phyloP scores from a whole-genome alignment of 2,113 vertebrate genomes.

The Mohoua ochrocephala region DNA sequence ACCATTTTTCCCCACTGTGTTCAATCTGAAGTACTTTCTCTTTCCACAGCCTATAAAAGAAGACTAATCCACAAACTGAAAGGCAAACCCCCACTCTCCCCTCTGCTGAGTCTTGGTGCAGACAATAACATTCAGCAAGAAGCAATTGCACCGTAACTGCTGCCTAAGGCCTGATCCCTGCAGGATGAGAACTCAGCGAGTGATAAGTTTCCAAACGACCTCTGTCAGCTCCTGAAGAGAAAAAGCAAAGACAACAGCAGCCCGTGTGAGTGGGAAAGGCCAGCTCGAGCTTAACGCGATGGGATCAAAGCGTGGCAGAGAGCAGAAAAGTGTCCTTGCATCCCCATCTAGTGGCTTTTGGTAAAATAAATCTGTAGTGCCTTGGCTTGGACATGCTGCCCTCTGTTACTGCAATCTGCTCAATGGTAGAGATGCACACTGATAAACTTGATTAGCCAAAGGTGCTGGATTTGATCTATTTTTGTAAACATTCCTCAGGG shows the following conservation, averaged over 20 bases:
- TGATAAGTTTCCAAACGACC: neutral
- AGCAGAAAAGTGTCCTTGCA: neutral
- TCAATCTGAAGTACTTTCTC: neutral
- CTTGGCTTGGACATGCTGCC: rapidly evolving
- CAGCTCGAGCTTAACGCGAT: rapidly evolving
- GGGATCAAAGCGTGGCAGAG: rapidly evolving
- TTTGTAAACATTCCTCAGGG: neutral
- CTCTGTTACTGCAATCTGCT: neutral
- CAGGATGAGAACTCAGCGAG: neutral
- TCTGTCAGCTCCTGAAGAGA: neutral
- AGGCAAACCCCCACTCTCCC: neutral
- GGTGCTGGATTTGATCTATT: neutral
- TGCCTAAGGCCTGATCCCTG: neutral
- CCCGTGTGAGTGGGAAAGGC: rapidly evolving
- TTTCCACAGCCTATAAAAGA: neutral
- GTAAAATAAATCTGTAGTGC: neutral
- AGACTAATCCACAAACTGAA: neutral
- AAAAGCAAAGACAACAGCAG: neutral
- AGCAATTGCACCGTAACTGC: neutral
- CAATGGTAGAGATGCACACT: rapidly evolving
- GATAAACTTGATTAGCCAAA: neutral
- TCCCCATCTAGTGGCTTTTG: conserved; percentile 51
- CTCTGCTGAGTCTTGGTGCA: neutral
- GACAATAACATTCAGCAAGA: neutral
- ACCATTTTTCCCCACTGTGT: neutral